Evolutionary conservation across 2,888 invertebrate species (phyloP).

Genomic region (Ametastegia equiseti): DNA sequence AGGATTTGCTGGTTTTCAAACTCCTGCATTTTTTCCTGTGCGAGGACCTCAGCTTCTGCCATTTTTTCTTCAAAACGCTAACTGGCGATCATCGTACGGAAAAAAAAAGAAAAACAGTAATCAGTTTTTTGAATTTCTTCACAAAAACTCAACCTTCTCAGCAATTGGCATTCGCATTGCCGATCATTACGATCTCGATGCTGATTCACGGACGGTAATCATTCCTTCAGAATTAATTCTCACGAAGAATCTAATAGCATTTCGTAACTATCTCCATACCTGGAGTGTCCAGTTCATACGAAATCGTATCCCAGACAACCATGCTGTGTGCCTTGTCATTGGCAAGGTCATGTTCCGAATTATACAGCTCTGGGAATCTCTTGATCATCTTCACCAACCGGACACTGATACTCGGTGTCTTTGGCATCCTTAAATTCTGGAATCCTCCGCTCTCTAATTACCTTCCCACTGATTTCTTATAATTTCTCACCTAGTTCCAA

Average conservation of each 20-base stretch:
- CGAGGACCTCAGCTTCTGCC: conserved; percentile 17
- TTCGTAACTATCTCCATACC: neutral
- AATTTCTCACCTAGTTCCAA: no score
- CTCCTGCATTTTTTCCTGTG: conserved; percentile 30
- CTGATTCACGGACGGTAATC: no score
- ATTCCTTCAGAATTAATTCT: no score
- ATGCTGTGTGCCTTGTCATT: conserved; percentile 29
- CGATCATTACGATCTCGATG: no score
- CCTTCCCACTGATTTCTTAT: neutral
- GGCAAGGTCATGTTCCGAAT: conserved; percentile 36
- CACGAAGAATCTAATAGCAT: no score
- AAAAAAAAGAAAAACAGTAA: no score
- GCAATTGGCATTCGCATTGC: no score
- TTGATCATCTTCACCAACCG: conserved; percentile 13
- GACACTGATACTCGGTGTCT: neutral
- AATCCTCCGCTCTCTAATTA: neutral
- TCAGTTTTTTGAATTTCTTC: neutral
- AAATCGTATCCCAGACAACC: conserved; percentile 38
- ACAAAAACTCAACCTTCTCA: neutral
- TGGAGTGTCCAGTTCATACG: conserved; percentile 16
- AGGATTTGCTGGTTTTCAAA: neutral
- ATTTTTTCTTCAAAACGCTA: conserved; percentile 25
- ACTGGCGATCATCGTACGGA: neutral
- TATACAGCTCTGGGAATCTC: conserved; percentile 42
- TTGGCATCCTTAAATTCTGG: neutral